phyloP scores from a whole-genome alignment of 2,113 vertebrate genomes.

The Crocuta crocuta region DNA sequence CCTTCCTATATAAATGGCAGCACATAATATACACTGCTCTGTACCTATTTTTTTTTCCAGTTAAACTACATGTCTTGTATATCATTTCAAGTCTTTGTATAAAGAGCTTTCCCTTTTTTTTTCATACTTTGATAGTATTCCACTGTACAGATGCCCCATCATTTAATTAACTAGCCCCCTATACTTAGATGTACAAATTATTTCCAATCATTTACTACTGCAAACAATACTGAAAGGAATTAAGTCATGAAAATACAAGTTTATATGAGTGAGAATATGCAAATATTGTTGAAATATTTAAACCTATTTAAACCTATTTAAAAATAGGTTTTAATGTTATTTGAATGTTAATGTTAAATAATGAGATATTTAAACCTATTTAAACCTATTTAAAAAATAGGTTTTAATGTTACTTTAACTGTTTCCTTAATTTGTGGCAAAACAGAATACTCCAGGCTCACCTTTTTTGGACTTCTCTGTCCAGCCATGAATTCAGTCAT shows the following conservation, averaged over 20 bases:
- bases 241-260: neutral
- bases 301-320: too few species aligned
- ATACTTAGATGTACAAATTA: neutral
- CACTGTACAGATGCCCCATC: neutral
- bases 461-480: neutral
- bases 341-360: neutral
- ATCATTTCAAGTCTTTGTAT: neutral
- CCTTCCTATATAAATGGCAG: neutral
- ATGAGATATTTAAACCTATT: neutral
- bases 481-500: neutral
- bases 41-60: neutral
- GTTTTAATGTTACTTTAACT: neutral
- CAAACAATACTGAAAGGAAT: neutral
- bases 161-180: neutral
- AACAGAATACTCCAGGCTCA: neutral
- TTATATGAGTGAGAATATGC: neutral
- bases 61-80: neutral
- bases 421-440: neutral
- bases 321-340: neutral
- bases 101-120: neutral
- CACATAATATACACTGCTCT: neutral
- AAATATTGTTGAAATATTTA: neutral
- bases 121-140: neutral
- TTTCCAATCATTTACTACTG: neutral
- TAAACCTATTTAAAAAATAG: too few species aligned